Base-by-base conservation (phyloP, 1,140 invertebrate genomes). In the Homalodisca vitripennis region DNA sequence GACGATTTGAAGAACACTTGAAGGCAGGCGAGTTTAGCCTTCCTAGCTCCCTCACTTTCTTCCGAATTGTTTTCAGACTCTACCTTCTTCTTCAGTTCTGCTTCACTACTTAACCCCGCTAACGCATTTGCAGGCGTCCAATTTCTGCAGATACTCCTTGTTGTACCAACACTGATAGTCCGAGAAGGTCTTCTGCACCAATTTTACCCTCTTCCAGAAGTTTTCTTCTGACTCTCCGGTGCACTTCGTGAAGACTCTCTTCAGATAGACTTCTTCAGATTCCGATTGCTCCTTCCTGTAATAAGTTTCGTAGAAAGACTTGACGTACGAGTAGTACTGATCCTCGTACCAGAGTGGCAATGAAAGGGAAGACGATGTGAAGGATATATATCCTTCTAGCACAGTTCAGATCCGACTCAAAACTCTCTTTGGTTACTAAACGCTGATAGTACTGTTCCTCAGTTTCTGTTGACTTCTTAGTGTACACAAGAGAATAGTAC, bases 101-200 rank as follows among this genome's bases (percentile, higher is more conserved):
- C 71, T 30, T 67, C 65, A 12, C 71, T 53, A n/a, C 70, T 78
- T 79, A 1, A 75, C 77, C 48, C 22, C n/a, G 22, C 48, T 51
- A 22, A 51, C 3, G 22, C 48, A 12, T 51, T 51, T 51, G n/a
- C 48, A 51, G 3, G n/a, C n/a, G n/a, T 51, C 48, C 3, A 51
- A 20, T n/a, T 51, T 51, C 48, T 51, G 17, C 48, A 51, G n/a
- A 22, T 51, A 20, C 22, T 51, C 48, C n/a, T 51, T 51, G 3
- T 51, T 22, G 22, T 51, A 51, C 48, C 48, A 51, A 51, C 48
- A 51, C 3, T 14, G 17, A 20, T 51, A 51, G 14, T 51, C 22
- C 14, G 48, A 22, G 48, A 51, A 51, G 3, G 48, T 51, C n/a
- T 51, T 51, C 48, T 51, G 48, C n/a, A 51, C 48, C 3, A 51